Conservation (phyloP, 2,113 vertebrate species). For the Silurus glanis region DNA sequence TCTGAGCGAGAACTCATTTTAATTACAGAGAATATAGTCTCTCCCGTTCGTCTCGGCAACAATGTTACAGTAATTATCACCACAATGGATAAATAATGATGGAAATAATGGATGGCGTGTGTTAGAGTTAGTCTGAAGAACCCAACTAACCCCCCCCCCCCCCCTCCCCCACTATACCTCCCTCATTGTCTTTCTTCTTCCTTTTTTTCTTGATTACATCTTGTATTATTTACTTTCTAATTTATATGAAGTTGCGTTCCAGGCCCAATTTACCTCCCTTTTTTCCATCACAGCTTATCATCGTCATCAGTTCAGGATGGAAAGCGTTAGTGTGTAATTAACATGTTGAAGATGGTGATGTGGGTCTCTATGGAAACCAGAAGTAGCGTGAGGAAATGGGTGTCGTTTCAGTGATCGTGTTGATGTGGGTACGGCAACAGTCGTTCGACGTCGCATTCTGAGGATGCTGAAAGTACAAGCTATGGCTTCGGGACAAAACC, state of each 20-base stretch:
- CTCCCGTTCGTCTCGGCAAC: conserved; percentile 35
- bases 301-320: background rate
- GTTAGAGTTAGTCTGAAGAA: background rate
- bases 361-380: conserved; percentile 38
- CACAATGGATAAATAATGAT: conserved; percentile 25
- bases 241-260: background rate
- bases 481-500: background rate
- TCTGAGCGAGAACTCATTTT: conserved; percentile 29
- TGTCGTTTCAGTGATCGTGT: background rate
- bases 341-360: conserved; percentile 28
- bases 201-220: background rate
- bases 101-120: conserved; percentile 32
- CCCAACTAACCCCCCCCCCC: too few species aligned
- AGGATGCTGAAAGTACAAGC: background rate
- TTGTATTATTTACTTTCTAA: background rate
- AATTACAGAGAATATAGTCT: conserved; percentile 41
- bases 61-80: conserved; percentile 42
- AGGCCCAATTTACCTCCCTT: background rate
- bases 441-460: background rate
- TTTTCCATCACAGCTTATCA: background rate
- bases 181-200: background rate
- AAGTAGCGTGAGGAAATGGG: conserved; percentile 32
- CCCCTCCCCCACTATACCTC: background rate
- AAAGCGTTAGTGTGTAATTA: conserved; percentile 30
- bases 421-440: background rate